Base-by-base conservation (phyloP, 2,888 invertebrate genomes). In the Steinernema hermaphroditum region DNA sequence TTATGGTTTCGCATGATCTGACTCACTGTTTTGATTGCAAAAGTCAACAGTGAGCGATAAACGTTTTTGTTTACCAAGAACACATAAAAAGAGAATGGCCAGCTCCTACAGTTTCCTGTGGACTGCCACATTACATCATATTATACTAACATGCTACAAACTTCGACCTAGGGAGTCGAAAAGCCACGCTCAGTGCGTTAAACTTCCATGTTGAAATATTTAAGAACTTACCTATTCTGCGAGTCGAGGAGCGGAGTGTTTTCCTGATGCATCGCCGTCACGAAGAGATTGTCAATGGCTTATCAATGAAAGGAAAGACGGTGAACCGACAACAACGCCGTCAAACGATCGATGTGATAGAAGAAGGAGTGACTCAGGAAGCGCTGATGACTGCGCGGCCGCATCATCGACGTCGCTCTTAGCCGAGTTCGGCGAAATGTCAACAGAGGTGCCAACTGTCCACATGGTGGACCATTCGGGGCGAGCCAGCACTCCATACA, bases 281-380 rank as follows among this genome's bases (percentile, higher is more conserved):
- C 37, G 12, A 37, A 12, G 6, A 4, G 6, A 37, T 12, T 62
- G 62, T 62, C 32, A 27, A 16, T 14, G 29, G 62, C 62, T 62
- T 62, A 62, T 62, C 62, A 62, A 62, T 16, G 16, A 32, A 24
- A 62, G 62, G 6, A 29, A n/a, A 9, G 54, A 22, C 4, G 50
- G 50, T 50, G 19, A 50, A 50, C 50, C 50, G 50, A 50, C 50
- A 50, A 50, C 50, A 50, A 62, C 62, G 62, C 1, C 34, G 62
- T 16, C 32, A 29, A 6, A 62, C 62, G 62, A 62, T 37, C 62
- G 62, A 22, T 16, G 34, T 1, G 16, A 62, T 29, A 14, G 54
- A 54, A 27, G 62, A 32, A 27, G 62, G 62, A 62, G 62, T 62
- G 62, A 62, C 62, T 62, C n/a, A 46, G 16, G 46, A 46, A 6